These are phyloP conservation scores for Centropus bengalensis DNA, from an alignment of 2,113 vertebrate species.

Conservation along the genomic window DNA sequence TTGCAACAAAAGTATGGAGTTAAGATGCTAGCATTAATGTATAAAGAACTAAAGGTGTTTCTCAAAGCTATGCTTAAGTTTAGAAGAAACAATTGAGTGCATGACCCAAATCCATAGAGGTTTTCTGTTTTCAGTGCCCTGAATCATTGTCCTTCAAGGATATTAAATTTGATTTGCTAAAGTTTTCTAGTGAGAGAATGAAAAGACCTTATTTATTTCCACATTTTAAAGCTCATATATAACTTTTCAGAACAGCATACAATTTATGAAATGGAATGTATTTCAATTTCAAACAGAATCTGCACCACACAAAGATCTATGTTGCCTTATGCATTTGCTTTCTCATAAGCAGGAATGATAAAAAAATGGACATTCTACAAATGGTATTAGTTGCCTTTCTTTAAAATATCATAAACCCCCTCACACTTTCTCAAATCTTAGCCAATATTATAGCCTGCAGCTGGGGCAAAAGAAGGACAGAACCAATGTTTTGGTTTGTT, in stretches of 20 bases:
- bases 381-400: not conserved
- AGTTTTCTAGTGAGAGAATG: not conserved
- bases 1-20: not conserved
- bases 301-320: not conserved
- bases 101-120: not conserved
- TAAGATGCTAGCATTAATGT: not conserved
- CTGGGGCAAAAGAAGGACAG: not conserved
- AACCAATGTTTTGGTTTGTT: not conserved
- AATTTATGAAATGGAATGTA: slow-evolving; percentile 24
- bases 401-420: not conserved
- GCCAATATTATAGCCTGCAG: not conserved
- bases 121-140: not conserved
- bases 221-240: slow-evolving; percentile 35
- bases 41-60: not conserved
- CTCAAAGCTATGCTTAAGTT: not conserved
- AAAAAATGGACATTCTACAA: not conserved
- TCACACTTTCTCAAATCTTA: not conserved
- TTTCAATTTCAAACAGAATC: slow-evolving; percentile 37
- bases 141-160: slow-evolving; percentile 40
- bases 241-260: slow-evolving; percentile 10
- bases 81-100: slow-evolving; percentile 39
- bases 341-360: not conserved
- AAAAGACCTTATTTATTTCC: slow-evolving; percentile 44
- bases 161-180: slow-evolving; percentile 43
- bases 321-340: not conserved